Conservation (phyloP, 2,113 vertebrate genomes). For the Tragelaphus scriptus region DNA sequence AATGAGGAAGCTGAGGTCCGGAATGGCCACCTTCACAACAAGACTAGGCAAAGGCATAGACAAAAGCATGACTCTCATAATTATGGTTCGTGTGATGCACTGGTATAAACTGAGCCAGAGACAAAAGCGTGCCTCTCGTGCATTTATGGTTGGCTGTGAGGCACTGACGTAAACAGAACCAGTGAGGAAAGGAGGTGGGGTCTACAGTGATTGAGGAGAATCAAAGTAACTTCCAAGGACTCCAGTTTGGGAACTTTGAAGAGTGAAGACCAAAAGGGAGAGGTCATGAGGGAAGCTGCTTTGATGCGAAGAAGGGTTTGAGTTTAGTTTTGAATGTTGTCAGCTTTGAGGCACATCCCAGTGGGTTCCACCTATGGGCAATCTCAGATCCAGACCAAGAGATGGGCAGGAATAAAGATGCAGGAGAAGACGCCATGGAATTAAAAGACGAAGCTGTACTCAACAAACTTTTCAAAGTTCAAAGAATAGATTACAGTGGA, state of each 20-base stretch:
- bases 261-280: background rate
- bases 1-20: background rate
- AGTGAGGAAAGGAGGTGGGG: background rate
- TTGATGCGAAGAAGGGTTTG: background rate
- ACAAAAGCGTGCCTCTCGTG: background rate
- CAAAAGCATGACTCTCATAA: background rate
- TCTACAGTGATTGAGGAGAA: background rate
- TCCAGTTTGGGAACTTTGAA: background rate
- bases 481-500: background rate
- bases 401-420: background rate
- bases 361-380: background rate
- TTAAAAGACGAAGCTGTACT: background rate
- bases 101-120: background rate
- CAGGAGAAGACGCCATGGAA: background rate
- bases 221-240: background rate
- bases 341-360: background rate
- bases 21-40: background rate
- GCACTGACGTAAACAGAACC: background rate
- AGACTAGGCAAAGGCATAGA: background rate
- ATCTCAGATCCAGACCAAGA: background rate
- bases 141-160: fast-evolving
- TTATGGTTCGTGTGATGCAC: fast-evolving
- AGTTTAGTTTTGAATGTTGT: background rate
- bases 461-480: background rate
- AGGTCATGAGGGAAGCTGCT: background rate